Base-by-base conservation (phyloP, 2,113 vertebrate genomes). In the Symphodus melops region DNA sequence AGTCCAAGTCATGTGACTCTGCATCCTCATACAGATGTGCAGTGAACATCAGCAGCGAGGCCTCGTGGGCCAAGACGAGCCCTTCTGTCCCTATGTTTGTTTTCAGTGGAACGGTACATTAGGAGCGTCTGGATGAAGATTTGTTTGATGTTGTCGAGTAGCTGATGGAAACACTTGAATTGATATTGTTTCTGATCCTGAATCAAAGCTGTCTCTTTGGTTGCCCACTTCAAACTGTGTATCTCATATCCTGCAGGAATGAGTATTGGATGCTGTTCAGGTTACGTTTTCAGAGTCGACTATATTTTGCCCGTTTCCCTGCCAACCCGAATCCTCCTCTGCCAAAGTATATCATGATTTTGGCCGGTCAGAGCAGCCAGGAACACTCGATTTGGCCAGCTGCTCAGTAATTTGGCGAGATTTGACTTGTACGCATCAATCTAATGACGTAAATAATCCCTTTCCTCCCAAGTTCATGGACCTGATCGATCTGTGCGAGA, bases 401-500 rank as follows among this genome's bases (percentile, higher is more conserved):
- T 16, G 19, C 20, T 41, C 9, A 23, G 13, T 8, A 33, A 33
- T 23, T 28, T 68, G 42, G 57, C 6, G 19, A 9, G 41, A n/a
- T 7, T 13, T 56, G 28, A 5, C 48, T n/a, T 0, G 14, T 7
- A 20, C 14, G 0, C 9, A 36, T 21, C 41, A 36, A 17, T 54
- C 44, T 65, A 12, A 56, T 23, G 1, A 21, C 33, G 11, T 72
- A 48, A 48, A 17, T 74, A 21, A 53, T 3, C 28, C n/a, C 48
- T 77, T 39, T 69, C n/a, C 56, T 49, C 20, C 2, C 10, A 65
- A 98, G 97, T 96, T 98, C 79, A 97, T 98, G 97, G 96, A 98
- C 92, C 91, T 98, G 88, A 97, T 98, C 2, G 96, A 98, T 60
- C 92, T 96, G 53, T 96, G 96, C 74, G 96, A 98, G 92, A 97